Conservation (phyloP, 2,888 invertebrate genomes). For the Ophraella communa region DNA sequence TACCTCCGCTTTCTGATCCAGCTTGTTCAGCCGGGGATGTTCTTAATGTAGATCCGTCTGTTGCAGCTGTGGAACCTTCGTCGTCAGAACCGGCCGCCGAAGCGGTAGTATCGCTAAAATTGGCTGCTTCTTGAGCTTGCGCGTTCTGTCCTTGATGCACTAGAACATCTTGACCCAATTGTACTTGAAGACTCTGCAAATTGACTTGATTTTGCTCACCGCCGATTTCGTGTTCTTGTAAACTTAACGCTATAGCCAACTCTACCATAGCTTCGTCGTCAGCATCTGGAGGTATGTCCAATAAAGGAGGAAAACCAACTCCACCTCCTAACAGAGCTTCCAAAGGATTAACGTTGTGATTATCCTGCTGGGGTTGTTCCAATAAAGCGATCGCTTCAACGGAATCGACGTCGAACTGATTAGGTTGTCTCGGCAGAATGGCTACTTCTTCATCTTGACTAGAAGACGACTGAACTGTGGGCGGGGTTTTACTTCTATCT, state of each 20-base stretch:
- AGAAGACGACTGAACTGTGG: slow-evolving; percentile 35
- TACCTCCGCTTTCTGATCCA: slow-evolving; percentile 76
- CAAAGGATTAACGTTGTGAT: slow-evolving; percentile 57
- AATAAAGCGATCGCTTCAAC: slow-evolving; percentile 54
- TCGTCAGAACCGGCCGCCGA: slow-evolving; percentile 93
- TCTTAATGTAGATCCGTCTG: slow-evolving; percentile 90
- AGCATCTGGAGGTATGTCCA: slow-evolving; percentile 92
- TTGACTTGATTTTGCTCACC: slow-evolving; percentile 56
- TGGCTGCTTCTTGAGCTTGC: slow-evolving; percentile 63
- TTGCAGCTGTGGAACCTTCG: slow-evolving; percentile 92
- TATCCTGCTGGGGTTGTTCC: slow-evolving; percentile 40
- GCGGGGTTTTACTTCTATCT: slow-evolving; percentile 29
- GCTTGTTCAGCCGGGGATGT: slow-evolving; percentile 81
- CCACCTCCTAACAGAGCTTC: slow-evolving; percentile 62
- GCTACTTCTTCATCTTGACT: slow-evolving; percentile 47
- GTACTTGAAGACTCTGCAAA: slow-evolving; percentile 62
- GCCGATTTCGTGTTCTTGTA: slow-evolving; percentile 78
- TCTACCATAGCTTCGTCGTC: slow-evolving; percentile 98
- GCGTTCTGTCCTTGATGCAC: slow-evolving; percentile 40
- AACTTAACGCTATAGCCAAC: slow-evolving; percentile 91
- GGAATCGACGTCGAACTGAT: slow-evolving; percentile 50
- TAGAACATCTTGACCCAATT: slow-evolving; percentile 43
- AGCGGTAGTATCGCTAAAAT: slow-evolving; percentile 81
- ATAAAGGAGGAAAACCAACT: slow-evolving; percentile 75
- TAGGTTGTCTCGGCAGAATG: slow-evolving; percentile 34